Evolutionary conservation across 2,113 vertebrate genomes (phyloP).

Genomic region (Sinosuthora webbiana): DNA sequence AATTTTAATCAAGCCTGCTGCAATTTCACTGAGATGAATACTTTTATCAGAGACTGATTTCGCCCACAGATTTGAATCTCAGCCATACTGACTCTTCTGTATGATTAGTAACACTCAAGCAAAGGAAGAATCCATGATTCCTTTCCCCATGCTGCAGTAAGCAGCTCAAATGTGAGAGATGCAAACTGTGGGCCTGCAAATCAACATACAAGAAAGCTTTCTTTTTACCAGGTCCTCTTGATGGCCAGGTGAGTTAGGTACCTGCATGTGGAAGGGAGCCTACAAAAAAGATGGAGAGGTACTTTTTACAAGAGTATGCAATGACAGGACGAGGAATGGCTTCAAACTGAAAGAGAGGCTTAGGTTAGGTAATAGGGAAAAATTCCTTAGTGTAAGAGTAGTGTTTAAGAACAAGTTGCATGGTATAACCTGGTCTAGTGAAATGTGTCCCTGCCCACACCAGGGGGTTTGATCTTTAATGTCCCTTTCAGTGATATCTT

Average conservation of each 20-base stretch:
- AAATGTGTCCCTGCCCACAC: background rate
- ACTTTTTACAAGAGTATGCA: background rate
- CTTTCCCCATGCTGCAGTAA: background rate
- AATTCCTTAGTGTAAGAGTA: background rate
- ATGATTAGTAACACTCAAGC: background rate
- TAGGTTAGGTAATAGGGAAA: background rate
- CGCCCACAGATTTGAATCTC: background rate
- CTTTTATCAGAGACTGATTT: background rate
- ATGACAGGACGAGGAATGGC: background rate
- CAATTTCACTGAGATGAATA: conserved; percentile 1
- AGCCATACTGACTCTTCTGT: background rate
- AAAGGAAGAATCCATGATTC: background rate
- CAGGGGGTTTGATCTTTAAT: background rate
- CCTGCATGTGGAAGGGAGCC: background rate
- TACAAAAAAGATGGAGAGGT: background rate
- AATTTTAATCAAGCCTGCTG: conserved; percentile 6
- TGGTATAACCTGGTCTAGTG: background rate
- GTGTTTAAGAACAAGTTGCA: background rate
- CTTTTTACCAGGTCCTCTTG: background rate
- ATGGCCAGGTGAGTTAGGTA: background rate
- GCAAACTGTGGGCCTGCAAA: background rate
- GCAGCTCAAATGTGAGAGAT: background rate
- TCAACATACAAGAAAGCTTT: background rate
- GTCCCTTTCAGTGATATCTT: background rate
- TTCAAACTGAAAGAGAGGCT: background rate